Base-by-base conservation (phyloP, 2,888 invertebrate species). In the Scaptomyza parva region DNA sequence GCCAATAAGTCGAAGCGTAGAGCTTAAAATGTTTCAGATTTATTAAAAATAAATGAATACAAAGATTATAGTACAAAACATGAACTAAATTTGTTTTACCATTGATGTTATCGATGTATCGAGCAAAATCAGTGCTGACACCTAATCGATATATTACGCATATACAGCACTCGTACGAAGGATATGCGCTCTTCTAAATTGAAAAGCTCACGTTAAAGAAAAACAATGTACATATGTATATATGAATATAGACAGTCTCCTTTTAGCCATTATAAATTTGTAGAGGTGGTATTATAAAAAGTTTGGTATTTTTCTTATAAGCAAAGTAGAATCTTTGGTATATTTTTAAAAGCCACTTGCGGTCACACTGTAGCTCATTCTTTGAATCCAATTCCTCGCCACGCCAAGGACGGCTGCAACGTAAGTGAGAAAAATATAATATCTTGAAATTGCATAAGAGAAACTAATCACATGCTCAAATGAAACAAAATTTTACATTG, bases 391-490 rank as follows among this genome's bases (percentile, higher is more conserved):
- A 60, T 53, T 67, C 52, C 70, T 66, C 58, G 51, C 54, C 61
- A 74, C 74, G 74, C 66, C 74, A 74, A 66, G 55, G 54, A 55
- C 61, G 59, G 74, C 50, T 11, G 40, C 20, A 62, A 40, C 17
- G 45, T 62, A 74, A 66, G 74, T 74, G 20, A 28, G 20, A 40
- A 60, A 51, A 45, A 12, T 40, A n/a, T 22, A n/a, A 37, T 8
- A 8, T 44, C n/a, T 52, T 66, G 44, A 37, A 47, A 57, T 74
- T 74, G 74, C 74, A 66, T 74, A 74, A 74, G 70, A 61, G 41
- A 66, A 52, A 50, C 28, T 33, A 48, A 74, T 74, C 74, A 74
- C 74, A 74, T 74, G 70, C 62, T 52, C 28, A 6, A 45, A 35
- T 17, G 22, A 0, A 50, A 30, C 22, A 24, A 14, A 33, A 35